Conservation (phyloP, 1,140 invertebrate genomes). For the Plectus sambesii region DNA sequence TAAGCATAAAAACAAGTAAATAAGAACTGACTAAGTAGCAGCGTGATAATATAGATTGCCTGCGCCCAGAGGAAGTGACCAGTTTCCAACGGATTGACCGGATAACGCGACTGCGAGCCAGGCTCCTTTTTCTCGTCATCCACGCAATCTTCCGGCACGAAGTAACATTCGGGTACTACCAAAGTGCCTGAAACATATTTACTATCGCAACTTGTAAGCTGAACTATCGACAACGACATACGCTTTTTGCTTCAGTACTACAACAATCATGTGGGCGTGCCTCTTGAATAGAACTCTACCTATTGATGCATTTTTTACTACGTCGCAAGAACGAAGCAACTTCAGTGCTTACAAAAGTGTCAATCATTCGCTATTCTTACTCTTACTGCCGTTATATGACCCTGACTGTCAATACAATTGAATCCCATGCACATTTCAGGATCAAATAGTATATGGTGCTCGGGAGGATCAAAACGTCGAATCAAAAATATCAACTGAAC, state of each 20-base stretch:
- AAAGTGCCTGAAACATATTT: conserved; percentile 67
- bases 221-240: conserved; percentile 1
- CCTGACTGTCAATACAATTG: too few relatives aligned
- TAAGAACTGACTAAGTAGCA: conserved; percentile 59
- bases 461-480: too few relatives aligned
- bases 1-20: conserved; percentile 17
- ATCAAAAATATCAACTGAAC: too few relatives aligned
- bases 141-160: conserved; percentile 67
- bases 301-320: too few relatives aligned
- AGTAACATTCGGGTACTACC: conserved; percentile 74
- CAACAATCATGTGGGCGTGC: neutral
- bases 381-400: too few relatives aligned
- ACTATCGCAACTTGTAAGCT: conserved; percentile 48
- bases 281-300: too few relatives aligned
- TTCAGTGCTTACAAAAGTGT: too few relatives aligned
- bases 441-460: too few relatives aligned
- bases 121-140: conserved; percentile 63
- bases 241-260: conserved; percentile 6
- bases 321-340: too few relatives aligned
- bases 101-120: conserved; percentile 54
- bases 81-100: conserved; percentile 45
- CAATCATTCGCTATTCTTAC: too few relatives aligned
- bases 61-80: conserved; percentile 72
- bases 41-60: conserved; percentile 80
- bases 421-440: too few relatives aligned